Evolutionary conservation across 2,888 invertebrate species (phyloP), one percentile per base, ranked within the genome.

Genomic region (Hemaris fuciformis): DNA sequence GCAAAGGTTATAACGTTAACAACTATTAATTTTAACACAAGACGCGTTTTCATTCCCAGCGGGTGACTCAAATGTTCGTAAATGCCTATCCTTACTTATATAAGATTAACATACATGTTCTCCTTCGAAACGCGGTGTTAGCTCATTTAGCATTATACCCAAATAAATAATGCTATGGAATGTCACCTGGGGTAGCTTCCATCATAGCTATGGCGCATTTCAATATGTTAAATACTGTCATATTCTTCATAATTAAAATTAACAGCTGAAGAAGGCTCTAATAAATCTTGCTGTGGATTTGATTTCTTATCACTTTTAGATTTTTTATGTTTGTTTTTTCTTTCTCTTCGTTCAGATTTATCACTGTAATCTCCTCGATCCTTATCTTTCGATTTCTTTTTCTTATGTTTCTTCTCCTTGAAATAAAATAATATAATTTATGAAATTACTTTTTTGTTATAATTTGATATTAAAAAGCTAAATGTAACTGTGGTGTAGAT

Each of bases 321-420:
- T 75, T 85, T 94, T 76, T 93, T 94, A 57, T 94, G 93, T 73
- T 93, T 94, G 53, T 94, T 91, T 70, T 93, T 93, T 68, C 93
- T 94, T 27, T 94, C 94, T 67, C 93, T 94, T 4, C 92, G 80
- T 18, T 90, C 88, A 4, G 92, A 89, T 73, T 91, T 93, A 1
- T 93, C 93, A 68, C 88, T 81, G 81, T 87, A 79, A 79, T 94
- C 83, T 60, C 90, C 85, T 83, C 93, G 81, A 74, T 94, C 86
- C 86, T 93, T 82, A 70, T 92, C 88, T 82, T 94, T 86, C 43
- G 91, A 81, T 82, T 93, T 91, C 83, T 93, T 87, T 83, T 94
- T 88, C 79, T 93, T 89, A 84, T 94, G 83, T 85, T 94, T 89
- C 81, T 93, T 91, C 64, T 93, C 83, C 81, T 91, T 94, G 69